A percentile compares a stretch with the other conserved stretches of the same genome.
These are phyloP conservation scores for Fratercula arctica DNA, from an alignment of 2,797 vertebrate species.

Conservation along the genomic window DNA sequence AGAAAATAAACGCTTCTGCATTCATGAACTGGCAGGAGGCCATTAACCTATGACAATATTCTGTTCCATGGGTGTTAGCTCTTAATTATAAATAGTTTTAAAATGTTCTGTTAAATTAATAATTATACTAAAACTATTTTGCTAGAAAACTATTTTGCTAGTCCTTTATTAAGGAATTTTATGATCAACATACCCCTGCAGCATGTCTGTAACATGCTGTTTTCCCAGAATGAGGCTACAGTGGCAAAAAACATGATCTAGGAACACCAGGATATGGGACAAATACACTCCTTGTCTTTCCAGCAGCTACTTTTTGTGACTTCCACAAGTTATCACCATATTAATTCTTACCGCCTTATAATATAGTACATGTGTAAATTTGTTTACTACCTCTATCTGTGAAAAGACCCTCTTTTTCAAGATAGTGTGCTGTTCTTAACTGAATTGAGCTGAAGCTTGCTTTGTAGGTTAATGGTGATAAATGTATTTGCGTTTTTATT, in stretches of 20 bases:
- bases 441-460: background rate
- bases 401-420: background rate
- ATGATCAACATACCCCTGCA: background rate
- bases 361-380: background rate
- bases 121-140: background rate
- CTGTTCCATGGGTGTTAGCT: background rate
- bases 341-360: background rate
- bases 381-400: background rate
- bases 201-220: background rate
- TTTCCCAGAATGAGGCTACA: background rate
- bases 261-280: background rate
- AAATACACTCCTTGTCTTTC: background rate
- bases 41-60: slow-evolving; percentile 22
- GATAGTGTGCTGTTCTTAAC: background rate
- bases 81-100: slow-evolving; percentile 42
- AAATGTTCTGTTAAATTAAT: slow-evolving; percentile 22
- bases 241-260: background rate
- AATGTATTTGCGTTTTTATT: background rate
- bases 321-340: background rate
- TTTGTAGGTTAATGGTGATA: slow-evolving; percentile 6
- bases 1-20: slow-evolving; percentile 1
- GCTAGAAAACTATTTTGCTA: slow-evolving; percentile 16
- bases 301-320: background rate
- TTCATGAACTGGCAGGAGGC: slow-evolving; percentile 5
- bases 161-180: slow-evolving; percentile 39